Base-by-base conservation (phyloP, 2,113 vertebrate genomes). In the Petaurus breviceps region DNA sequence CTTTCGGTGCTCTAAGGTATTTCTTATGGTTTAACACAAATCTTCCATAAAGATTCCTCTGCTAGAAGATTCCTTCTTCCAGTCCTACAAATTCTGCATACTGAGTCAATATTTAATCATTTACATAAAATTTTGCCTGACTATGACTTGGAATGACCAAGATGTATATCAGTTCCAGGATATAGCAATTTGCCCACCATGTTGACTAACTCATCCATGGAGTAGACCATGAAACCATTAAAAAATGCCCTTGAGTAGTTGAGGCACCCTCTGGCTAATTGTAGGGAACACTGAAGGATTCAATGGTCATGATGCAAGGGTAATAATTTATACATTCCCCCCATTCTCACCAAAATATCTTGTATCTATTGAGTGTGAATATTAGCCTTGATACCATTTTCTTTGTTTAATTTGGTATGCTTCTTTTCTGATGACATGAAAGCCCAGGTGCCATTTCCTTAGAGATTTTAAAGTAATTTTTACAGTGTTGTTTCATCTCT, bases 391-490 rank as follows among this genome's bases (percentile, higher is more conserved):
- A 84, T 84, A 43, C n/a, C 68, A 84, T 84, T 84, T 84, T 43
- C n/a, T 84, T 84, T 84, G 24, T 51, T 94, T 92, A 6, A 68
- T 90, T 61, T 91, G 26, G 14, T 52, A 94, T 94, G 90, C 53
- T 51, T 0, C 28, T 96, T 97, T 47, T 0, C 5, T 84, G 51
- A 28, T 95, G 93, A 23, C 2, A 90, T n/a, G 22, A 94, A 97
- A 0, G 90, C 52, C 12, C 93, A 94, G 53, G 24, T 94, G 61
- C 23, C 16, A 50, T 91, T 97, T 97, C 2, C 14, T 51, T 46
- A 89, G 1, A 93, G 24, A 8, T 49, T 93, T 95, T 91, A 94
- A 31, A 28, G 68, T 0, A 0, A 47, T 68, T 55, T 89, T 93
- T 90, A 57, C 14, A 55, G 1, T 1, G 0, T 0, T 25, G 6